These are phyloP conservation scores for Setophaga kirtlandii DNA, from an alignment of 2,113 vertebrate species.

Conservation along the genomic window DNA sequence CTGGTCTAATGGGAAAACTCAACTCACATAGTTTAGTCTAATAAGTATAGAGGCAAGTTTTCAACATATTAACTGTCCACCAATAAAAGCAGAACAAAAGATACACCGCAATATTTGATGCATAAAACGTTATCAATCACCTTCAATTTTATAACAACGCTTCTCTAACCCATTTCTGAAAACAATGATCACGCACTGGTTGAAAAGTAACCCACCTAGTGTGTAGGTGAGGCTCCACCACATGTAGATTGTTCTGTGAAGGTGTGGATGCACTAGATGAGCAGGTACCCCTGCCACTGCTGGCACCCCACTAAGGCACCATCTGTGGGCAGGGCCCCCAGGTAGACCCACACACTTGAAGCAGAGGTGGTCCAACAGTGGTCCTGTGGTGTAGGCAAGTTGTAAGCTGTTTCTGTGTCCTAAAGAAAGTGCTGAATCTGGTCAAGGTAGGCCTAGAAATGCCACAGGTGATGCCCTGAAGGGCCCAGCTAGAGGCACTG, in stretches of 20 bases:
- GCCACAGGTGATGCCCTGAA: neutral
- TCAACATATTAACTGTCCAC: neutral
- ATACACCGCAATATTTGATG: neutral
- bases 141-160: neutral
- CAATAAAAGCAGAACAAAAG: neutral
- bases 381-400: neutral
- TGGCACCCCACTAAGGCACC: neutral
- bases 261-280: neutral
- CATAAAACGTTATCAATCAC: neutral
- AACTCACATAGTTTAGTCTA: neutral
- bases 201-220: neutral
- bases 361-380: fast-evolving
- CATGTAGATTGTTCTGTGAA: neutral
- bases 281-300: neutral
- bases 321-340: neutral
- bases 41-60: neutral
- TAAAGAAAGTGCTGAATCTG: neutral
- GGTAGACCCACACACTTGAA: fast-evolving
- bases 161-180: neutral
- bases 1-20: neutral
- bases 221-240: neutral
- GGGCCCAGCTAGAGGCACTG: neutral
- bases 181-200: neutral
- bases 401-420: neutral
- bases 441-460: neutral